Evolutionary conservation across 2,888 invertebrate species (phyloP), one percentile per base, ranked within the genome.

Genomic region (Alcis repandata): DNA sequence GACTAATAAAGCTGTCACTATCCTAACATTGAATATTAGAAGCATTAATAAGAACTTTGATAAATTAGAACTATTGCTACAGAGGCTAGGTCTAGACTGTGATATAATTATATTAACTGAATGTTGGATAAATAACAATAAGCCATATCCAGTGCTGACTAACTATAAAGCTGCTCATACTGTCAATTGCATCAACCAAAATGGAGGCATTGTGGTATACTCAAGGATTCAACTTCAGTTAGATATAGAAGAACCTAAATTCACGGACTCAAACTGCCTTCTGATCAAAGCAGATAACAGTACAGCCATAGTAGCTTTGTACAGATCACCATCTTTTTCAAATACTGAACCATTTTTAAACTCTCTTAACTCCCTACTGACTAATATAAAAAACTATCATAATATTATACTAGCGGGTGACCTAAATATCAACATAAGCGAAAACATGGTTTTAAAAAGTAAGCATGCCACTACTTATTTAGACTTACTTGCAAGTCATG

Each of bases 361-460:
- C 1, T 36, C 41, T 9, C 38, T 63, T 11, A 33, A 63, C 15
- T 9, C 10, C 10, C 1, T 60, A 2, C 11, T 60, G 1, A 22
- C 7, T 7, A 1, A 11, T 4, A 9, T 40, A 2, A 49, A 48
- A 43, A 51, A 41, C 9, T 51, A 7, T 15, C 41, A 62, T 22
- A 40, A 22, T 8, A 17, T 63, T 1, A 13, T 38, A n/a, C n/a
- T n/a, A n/a, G n/a, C n/a, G 1, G 74, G 74, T 11, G 72, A 76
- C 22, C 7, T 71, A 11, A 70, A 72, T 13, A 56, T 69, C 13
- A 49, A n/a, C 22, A 20, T 38, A 11, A 17, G 20, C 8, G 61
- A 66, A n/a, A n/a, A n/a, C n/a, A n/a, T n/a, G n/a, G n/a, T n/a
- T n/a, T n/a, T n/a, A n/a, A n/a, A n/a, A n/a, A n/a, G n/a, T n/a